Evolutionary conservation across 1,140 invertebrate species (phyloP), one percentile per base, ranked within the genome.

Genomic region (Fopius arisanus): DNA sequence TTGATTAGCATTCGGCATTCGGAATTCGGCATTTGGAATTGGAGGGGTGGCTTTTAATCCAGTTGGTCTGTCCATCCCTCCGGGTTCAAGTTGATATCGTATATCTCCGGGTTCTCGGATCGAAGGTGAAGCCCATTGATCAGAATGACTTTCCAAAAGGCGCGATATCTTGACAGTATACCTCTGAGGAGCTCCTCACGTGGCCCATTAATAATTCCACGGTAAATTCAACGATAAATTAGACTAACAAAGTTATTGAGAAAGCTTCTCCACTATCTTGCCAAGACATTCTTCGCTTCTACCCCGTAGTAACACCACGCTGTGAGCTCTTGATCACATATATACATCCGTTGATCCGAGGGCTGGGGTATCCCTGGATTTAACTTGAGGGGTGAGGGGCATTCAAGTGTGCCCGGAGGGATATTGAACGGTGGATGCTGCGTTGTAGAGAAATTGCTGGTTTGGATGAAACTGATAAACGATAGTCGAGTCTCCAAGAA

Each of bases 191-290:
- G 29, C 40, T 72, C 70, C 70, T 73, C 78, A 76, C 68, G 73
- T 69, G 70, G 75, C 72, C 66, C 78, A 76, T 80, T 81, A 80
- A 81, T 81, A 80, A 79, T 79, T 78, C 77, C 48, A 70, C 73
- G 74, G 63, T 76, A 79, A 81, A 80, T 80, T 81, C 78, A 65
- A 76, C 79, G 79, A 81, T 83, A 80, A 82, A 83, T 83, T 81
- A 82, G 78, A 72, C 80, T 82, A 81, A 83, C 78, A 76, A 82
- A 82, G 79, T 82, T 83, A 73, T 77, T 72, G 68, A 10, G 43
- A 70, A 43, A 51, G 59, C 62, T 40, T 6, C 48, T 26, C n/a
- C 33, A 51, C 74, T 75, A 75, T 75, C 70, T 75, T 40, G 14
- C n/a, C 16, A 41, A 62, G 72, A 66, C 74, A 72, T 68, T 75